Evolutionary conservation across 2,888 invertebrate genomes (phyloP).

Genomic region (Drepana falcataria): DNA sequence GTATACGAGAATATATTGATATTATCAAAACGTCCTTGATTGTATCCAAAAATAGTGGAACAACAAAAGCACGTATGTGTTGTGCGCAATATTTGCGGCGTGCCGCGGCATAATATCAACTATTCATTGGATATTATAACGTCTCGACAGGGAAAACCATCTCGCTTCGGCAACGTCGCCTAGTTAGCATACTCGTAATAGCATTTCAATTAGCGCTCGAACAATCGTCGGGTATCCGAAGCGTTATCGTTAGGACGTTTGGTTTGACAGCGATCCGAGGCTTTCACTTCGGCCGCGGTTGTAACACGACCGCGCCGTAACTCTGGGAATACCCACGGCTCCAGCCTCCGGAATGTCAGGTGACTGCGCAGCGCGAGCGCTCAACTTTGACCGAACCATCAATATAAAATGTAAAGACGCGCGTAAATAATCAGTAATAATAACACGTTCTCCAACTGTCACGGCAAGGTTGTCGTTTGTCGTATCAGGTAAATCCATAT

Average conservation of each 20-base stretch:
- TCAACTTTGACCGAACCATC: background rate
- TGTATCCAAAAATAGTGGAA: background rate
- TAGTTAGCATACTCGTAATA: conserved; percentile 32
- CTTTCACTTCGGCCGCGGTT: conserved; percentile 50
- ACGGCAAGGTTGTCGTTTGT: conserved; percentile 23
- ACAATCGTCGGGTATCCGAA: conserved; percentile 42
- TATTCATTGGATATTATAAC: conserved; percentile 11
- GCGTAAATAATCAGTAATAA: conserved; percentile 14
- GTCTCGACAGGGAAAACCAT: conserved; percentile 26
- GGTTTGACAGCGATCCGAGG: conserved; percentile 16
- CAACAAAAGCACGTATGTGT: background rate
- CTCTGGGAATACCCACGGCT: conserved; percentile 56
- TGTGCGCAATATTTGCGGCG: conserved; percentile 5
- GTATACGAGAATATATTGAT: no score
- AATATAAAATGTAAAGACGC: conserved; percentile 4
- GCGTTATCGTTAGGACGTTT: background rate
- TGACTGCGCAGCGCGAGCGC: conserved; percentile 6
- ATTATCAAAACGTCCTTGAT: conserved; percentile 1
- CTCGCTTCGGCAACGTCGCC: conserved; percentile 12
- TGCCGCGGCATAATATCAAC: background rate
- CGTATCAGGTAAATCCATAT: conserved; percentile 49
- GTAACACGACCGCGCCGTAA: conserved; percentile 36
- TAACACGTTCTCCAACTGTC: conserved; percentile 26
- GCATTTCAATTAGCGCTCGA: conserved; percentile 22
- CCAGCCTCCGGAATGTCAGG: conserved; percentile 22